Percentiles rank a stretch among this genome's conserved stretches.
These are phyloP conservation scores for Octopus sinensis DNA, from an alignment of 1,140 invertebrate genomes.

Conservation along the genomic window DNA sequence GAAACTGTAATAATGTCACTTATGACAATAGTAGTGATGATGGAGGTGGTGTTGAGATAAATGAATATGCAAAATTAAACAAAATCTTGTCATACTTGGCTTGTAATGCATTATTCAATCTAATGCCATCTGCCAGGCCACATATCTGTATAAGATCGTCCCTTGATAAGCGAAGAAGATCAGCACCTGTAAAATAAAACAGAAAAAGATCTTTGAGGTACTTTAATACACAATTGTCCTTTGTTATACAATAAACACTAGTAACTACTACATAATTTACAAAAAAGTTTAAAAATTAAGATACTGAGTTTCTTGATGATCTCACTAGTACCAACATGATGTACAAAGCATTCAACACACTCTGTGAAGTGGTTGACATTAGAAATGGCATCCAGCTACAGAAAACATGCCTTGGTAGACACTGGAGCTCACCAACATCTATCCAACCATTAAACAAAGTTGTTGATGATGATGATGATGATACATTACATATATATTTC, in stretches of 20 bases:
- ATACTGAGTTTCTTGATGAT: no score
- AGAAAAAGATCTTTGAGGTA: not conserved
- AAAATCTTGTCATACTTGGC: slow-evolving; percentile 52
- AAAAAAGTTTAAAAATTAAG: no score
- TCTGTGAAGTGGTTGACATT: no score
- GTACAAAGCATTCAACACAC: no score
- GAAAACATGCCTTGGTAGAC: no score
- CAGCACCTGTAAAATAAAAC: slow-evolving; percentile 62
- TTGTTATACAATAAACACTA: not conserved
- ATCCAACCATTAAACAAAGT: no score
- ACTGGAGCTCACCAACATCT: no score
- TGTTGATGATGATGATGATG: no score
- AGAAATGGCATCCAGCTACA: no score
- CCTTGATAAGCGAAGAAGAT: slow-evolving; percentile 79
- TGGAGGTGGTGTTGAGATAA: not conserved
- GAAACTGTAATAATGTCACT: not conserved
- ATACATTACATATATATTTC: no score
- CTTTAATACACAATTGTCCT: not conserved
- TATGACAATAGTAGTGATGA: not conserved
- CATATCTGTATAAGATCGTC: slow-evolving; percentile 92
- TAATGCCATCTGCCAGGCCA: slow-evolving; percentile 84
- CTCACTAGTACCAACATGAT: no score
- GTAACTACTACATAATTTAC: no score
- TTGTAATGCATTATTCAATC: slow-evolving; percentile 85
- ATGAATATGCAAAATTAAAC: not conserved